A percentile compares a stretch with the other conserved stretches of the same genome.
Evolutionary conservation across 2,113 vertebrate genomes (phyloP).

Genomic region (Leucopsar rothschildi): DNA sequence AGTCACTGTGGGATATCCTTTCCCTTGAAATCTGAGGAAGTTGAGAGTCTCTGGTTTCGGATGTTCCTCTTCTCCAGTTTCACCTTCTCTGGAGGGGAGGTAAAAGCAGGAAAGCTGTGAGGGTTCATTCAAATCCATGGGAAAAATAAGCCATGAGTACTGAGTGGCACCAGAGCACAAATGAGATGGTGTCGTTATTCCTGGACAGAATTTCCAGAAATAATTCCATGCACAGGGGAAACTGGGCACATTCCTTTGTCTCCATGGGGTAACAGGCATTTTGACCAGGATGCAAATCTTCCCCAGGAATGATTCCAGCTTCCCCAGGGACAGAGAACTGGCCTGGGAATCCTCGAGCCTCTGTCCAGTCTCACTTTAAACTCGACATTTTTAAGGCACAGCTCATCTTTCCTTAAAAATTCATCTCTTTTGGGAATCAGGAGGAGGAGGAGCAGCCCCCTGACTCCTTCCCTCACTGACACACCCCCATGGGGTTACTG

Average conservation of each 20-base stretch:
- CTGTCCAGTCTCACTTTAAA: neutral
- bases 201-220: neutral
- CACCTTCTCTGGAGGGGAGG: neutral
- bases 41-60: constrained; percentile 1
- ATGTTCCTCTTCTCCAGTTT: constrained; percentile 30
- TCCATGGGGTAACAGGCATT: neutral
- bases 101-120: neutral
- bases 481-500: neutral
- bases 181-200: neutral
- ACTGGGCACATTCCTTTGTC: neutral
- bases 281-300: neutral
- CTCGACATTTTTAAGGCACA: neutral
- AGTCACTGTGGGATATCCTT: constrained; percentile 43
- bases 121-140: neutral
- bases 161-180: neutral
- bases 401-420: neutral
- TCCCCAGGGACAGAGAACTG: neutral
- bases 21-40: constrained; percentile 36
- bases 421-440: neutral
- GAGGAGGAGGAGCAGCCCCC: neutral
- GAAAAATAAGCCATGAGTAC: neutral
- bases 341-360: neutral
- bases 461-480: neutral
- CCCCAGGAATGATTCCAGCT: neutral
- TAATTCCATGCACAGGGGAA: neutral